These are phyloP conservation scores for Erinaceus europaeus DNA, from an alignment of 2,113 vertebrate species.

Conservation along the genomic window DNA sequence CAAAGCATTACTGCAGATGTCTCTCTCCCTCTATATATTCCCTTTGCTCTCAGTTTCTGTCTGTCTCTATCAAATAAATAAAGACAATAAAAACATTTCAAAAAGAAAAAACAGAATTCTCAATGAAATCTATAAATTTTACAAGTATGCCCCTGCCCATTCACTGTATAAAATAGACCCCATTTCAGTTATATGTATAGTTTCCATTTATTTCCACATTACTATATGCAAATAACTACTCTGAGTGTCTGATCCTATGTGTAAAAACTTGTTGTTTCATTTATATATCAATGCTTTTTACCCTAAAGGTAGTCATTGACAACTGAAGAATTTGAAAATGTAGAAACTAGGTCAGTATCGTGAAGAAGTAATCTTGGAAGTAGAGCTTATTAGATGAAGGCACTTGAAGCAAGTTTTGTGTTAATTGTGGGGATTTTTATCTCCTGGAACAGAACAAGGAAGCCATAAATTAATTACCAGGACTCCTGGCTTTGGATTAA, in stretches of 20 bases:
- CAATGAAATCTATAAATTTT: not conserved
- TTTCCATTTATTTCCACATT: not conserved
- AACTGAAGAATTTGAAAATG: constrained; percentile 1
- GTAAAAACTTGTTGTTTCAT: not conserved
- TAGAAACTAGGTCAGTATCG: not conserved
- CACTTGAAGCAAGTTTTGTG: not conserved
- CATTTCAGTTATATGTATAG: not conserved
- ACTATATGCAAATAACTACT: not conserved
- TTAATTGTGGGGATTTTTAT: not conserved
- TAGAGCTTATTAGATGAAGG: not conserved
- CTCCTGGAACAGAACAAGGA: not conserved
- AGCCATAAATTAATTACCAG: not conserved
- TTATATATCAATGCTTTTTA: constrained; percentile 1
- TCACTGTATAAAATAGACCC: not conserved
- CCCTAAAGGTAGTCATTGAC: not conserved
- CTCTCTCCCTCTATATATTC: no score
- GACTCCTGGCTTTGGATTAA: not conserved
- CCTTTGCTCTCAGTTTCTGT: no score
- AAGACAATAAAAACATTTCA: no score
- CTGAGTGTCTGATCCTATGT: not conserved
- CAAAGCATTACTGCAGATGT: no score
- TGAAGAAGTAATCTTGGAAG: not conserved
- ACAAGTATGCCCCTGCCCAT: not conserved
- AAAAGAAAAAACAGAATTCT: not conserved
- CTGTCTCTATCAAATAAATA: no score